Conservation (phyloP, 2,888 invertebrate species). For the Spisula solida region DNA sequence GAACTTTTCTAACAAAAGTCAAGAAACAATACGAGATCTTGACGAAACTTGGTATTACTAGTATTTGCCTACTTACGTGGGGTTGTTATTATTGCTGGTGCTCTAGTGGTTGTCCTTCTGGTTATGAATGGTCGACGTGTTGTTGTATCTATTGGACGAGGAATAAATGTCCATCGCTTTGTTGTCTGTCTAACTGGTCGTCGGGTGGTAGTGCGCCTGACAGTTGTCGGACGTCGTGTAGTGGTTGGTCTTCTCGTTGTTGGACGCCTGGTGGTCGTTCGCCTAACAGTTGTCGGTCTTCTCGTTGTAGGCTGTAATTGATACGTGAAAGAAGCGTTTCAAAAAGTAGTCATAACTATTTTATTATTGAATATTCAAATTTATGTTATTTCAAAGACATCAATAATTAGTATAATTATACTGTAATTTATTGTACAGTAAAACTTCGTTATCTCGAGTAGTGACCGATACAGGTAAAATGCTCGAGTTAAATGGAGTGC, state of each 20-base stretch:
- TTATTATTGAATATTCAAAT: too few species aligned
- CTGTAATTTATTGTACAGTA: too few species aligned
- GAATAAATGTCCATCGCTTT: not conserved
- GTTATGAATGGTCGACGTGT: not conserved
- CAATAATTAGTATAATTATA: not conserved
- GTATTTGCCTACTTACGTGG: not conserved
- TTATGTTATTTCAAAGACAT: too few species aligned
- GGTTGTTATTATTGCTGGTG: not conserved
- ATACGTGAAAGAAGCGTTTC: not conserved
- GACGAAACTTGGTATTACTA: too few species aligned
- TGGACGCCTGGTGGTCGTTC: not conserved
- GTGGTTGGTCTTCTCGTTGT: not conserved
- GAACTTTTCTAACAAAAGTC: too few species aligned
- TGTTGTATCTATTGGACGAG: slow-evolving; percentile 22
- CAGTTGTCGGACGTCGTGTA: not conserved
- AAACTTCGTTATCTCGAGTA: too few species aligned
- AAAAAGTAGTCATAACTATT: not conserved
- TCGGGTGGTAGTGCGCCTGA: not conserved
- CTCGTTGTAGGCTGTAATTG: not conserved
- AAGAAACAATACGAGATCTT: too few species aligned
- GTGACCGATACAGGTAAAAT: too few species aligned
- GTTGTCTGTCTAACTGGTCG: slow-evolving; percentile 3
- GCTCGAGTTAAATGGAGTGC: too few species aligned
- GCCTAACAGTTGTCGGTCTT: not conserved
- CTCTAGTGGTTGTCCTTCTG: not conserved